Evolutionary conservation across 2,888 invertebrate genomes (phyloP).

Genomic region (Cistogaster globosa): DNA sequence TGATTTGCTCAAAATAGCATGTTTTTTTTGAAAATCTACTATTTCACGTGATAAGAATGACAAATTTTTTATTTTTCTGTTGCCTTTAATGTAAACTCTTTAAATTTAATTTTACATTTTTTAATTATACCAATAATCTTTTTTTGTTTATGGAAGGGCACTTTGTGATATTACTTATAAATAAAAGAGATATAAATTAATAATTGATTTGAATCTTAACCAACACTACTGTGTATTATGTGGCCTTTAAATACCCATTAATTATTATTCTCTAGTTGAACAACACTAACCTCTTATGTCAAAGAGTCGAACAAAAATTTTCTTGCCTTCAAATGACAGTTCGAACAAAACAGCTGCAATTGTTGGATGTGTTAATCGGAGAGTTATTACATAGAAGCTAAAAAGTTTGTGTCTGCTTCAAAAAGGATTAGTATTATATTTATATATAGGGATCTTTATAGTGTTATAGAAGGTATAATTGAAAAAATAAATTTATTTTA

Average conservation of each 20-base stretch:
- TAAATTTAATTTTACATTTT: too few species aligned
- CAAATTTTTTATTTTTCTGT: too few species aligned
- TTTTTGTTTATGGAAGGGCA: too few species aligned
- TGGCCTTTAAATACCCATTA: background rate
- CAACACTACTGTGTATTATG: background rate
- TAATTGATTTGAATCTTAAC: too few species aligned
- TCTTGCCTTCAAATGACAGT: constrained; percentile 60
- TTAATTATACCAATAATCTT: too few species aligned
- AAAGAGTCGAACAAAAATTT: constrained; percentile 60
- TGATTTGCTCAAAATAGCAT: too few species aligned
- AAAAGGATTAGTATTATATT: constrained; percentile 43
- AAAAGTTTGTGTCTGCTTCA: background rate
- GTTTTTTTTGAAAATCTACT: too few species aligned
- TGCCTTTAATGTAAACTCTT: too few species aligned
- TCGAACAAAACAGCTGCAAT: constrained; percentile 68
- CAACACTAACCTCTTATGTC: constrained; percentile 49
- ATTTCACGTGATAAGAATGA: too few species aligned
- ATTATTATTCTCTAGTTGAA: background rate
- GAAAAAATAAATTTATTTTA: background rate
- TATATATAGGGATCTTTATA: background rate
- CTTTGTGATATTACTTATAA: too few species aligned
- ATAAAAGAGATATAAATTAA: too few species aligned
- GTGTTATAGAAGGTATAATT: background rate
- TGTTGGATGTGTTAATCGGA: constrained; percentile 62
- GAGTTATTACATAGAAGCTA: background rate